Evolutionary conservation across 2,797 vertebrate species (phyloP), one percentile per base, ranked within the genome.

Genomic region (Manis crassicaudata): DNA sequence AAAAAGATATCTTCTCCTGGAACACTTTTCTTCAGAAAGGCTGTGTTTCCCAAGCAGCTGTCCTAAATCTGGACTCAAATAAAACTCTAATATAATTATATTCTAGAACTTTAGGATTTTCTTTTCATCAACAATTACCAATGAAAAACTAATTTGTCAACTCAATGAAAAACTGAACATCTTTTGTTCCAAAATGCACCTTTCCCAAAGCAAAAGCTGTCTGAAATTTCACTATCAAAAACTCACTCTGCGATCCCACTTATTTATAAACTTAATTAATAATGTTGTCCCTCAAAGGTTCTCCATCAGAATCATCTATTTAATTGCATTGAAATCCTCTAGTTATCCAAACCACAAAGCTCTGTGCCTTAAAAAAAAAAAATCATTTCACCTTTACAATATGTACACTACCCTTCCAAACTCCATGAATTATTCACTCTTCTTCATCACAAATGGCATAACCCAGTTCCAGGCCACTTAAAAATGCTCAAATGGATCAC

Each of bases 181-280:
- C 29, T 67, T n/a, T 95, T 82, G 83, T 75, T 79, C 63, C 29
- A 86, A 90, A 96, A 43, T 67, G 17, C 68, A 75, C 27, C 52
- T 76, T 67, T n/a, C 60, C 76, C 14, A 83, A 83, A 87, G 20
- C 27, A 50, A 87, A 63, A 88, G 13, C 52, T 32, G 46, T 5
- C 62, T 76, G 25, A 89, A 84, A 93, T 89, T 79, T 85, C 32
- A 93, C 50, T 7, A n/a, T 23, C 35, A 90, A 35, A 90, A 90
- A 62, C 37, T 77, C 27, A 56, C 40, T 40, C 6, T 62, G 12
- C 60, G 25, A 58, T 72, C 54, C 88, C 14, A n/a, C 52, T 86
- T 87, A 68, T 62, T 43, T 63, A 94, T 56, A 73, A 90, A 75
- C 18, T 54, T 83, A 73, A 68, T 88, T 87, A 76, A 83, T 50